Evolutionary conservation across 2,888 invertebrate genomes (phyloP).

Genomic region (Ochropacha duplaris): DNA sequence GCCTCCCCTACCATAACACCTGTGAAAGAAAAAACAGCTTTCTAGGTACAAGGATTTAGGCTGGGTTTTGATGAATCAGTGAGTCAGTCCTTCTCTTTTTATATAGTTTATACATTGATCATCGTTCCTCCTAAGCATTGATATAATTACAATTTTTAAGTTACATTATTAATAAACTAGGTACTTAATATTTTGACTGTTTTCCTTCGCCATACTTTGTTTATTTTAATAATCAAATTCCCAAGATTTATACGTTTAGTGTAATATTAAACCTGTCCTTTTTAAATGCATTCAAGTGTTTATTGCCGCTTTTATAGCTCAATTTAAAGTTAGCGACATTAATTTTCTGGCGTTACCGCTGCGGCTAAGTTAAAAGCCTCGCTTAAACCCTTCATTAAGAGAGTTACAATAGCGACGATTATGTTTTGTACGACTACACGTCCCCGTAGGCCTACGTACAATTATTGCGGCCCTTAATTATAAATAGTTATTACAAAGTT

Average conservation of each 20-base stretch:
- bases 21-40: too few relatives aligned
- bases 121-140: too few relatives aligned
- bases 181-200: not conserved
- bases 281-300: slow-evolving; percentile 24
- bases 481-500: not conserved
- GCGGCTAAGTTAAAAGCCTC: slow-evolving; percentile 30
- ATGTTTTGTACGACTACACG: slow-evolving; percentile 14
- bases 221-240: slow-evolving; percentile 16
- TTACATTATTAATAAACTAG: too few relatives aligned
- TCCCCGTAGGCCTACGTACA: not conserved
- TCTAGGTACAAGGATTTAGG: too few relatives aligned
- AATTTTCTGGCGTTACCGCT: slow-evolving; percentile 21
- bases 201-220: not conserved
- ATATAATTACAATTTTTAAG: too few relatives aligned
- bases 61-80: too few relatives aligned
- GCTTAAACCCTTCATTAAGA: slow-evolving; percentile 25
- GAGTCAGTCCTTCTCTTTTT: too few relatives aligned
- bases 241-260: slow-evolving; percentile 31
- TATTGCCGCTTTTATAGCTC: slow-evolving; percentile 32
- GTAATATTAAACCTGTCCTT: slow-evolving; percentile 31
- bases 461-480: not conserved
- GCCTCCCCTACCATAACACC: too few relatives aligned
- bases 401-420: slow-evolving; percentile 20
- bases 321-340: slow-evolving; percentile 26
- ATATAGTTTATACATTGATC: too few relatives aligned